Evolutionary conservation across 2,113 vertebrate genomes (phyloP).

Genomic region (Grallaria varia): DNA sequence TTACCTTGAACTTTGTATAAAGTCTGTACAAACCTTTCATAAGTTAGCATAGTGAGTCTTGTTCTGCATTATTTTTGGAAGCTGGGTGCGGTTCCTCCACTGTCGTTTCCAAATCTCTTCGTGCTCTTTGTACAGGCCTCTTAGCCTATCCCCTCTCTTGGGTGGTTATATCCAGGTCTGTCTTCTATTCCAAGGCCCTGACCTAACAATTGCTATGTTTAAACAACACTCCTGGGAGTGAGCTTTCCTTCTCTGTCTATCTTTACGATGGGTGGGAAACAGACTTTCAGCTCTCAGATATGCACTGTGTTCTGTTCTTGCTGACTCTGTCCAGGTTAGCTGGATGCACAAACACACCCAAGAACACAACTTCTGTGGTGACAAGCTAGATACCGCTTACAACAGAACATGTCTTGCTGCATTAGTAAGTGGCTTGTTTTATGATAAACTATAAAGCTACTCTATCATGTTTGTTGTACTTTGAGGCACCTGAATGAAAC

Average conservation of each 20-base stretch:
- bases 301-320: neutral
- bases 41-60: neutral
- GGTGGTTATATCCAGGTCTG: constrained; percentile 20
- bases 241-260: neutral
- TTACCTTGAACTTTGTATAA: neutral
- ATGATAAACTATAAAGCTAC: neutral
- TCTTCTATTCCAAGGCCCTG: constrained; percentile 10
- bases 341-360: neutral
- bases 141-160: neutral
- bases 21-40: neutral
- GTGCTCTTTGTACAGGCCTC: neutral
- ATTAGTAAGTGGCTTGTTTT: neutral
- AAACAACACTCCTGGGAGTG: neutral
- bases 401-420: neutral
- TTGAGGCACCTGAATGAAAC: constrained; percentile 23
- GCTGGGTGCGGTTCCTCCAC: neutral
- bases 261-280: neutral
- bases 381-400: neutral
- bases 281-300: neutral
- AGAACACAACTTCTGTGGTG: neutral
- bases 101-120: neutral
- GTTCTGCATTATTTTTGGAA: constrained; percentile 38
- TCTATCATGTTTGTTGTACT: neutral
- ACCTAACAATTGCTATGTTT: constrained; percentile 1
- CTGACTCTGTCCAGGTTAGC: constrained; percentile 17